Evolutionary conservation across 2,888 invertebrate genomes (phyloP).

Genomic region (Lasioglossum vierecki): DNA sequence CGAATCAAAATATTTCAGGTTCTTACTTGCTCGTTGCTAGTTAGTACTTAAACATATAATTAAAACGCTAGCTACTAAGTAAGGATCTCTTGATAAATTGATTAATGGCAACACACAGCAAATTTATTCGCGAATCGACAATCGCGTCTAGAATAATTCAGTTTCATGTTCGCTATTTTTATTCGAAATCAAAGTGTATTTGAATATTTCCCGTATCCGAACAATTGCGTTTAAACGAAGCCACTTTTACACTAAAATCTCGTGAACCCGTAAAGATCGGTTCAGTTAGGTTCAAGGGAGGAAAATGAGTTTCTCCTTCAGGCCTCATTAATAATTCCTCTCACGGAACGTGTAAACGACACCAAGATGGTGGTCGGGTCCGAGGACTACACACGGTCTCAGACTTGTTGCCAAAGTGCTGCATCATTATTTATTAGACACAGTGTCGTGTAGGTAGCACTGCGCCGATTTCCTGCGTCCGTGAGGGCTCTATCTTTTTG

Average conservation of each 20-base stretch:
- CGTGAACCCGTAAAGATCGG: neutral
- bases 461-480: constrained; percentile 26
- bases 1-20: neutral
- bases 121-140: no score
- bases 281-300: neutral
- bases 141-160: no score
- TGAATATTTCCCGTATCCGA: neutral
- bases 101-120: no score
- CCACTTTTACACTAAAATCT: neutral
- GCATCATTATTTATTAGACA: constrained; percentile 37
- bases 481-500: constrained; percentile 27
- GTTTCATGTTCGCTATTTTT: no score
- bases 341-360: neutral
- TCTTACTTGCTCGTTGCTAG: neutral
- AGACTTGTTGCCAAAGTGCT: neutral
- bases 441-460: constrained; percentile 19
- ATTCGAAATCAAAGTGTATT: neutral
- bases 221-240: neutral
- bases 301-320: neutral
- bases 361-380: constrained; percentile 2
- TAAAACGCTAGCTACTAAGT: neutral
- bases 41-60: neutral
- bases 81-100: no score
- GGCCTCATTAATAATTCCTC: neutral
- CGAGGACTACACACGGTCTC: neutral